A percentile compares a stretch with the other conserved stretches of the same genome.
These are phyloP conservation scores for Phymatocera aterrima DNA, from an alignment of 2,888 invertebrate genomes.

Conservation along the genomic window DNA sequence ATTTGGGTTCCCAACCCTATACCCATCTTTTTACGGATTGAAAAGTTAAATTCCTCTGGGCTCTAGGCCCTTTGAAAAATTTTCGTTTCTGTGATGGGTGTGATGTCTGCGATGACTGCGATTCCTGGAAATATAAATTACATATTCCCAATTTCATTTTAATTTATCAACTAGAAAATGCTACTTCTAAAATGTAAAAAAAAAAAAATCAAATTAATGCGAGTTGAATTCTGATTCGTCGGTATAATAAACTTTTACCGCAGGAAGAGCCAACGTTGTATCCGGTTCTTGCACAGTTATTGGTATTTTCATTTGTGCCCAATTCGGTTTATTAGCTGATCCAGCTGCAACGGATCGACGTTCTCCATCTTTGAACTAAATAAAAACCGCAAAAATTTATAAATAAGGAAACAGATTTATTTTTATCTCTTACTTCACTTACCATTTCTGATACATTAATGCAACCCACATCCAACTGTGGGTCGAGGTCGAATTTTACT, in stretches of 20 bases:
- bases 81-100: not conserved
- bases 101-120: not conserved
- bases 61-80: not conserved
- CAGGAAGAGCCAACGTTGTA: not conserved
- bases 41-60: not conserved
- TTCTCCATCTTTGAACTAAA: constrained; percentile 21
- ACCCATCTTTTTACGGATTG: not conserved
- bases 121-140: not conserved
- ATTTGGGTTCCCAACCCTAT: not conserved
- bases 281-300: not conserved
- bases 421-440: not conserved
- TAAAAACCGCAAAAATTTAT: not conserved
- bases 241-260: constrained; percentile 2
- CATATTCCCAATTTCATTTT: not conserved
- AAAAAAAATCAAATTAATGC: not conserved
- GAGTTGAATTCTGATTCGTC: not conserved
- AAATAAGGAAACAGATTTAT: not conserved
- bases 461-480: not conserved
- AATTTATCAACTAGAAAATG: not conserved
- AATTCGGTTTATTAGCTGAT: not conserved
- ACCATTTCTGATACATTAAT: not conserved
- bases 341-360: not conserved
- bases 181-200: too few species aligned
- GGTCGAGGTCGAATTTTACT: not conserved
- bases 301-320: not conserved